phyloP scores from a whole-genome alignment of 2,113 vertebrate genomes.

The Hemiprocne comata region DNA sequence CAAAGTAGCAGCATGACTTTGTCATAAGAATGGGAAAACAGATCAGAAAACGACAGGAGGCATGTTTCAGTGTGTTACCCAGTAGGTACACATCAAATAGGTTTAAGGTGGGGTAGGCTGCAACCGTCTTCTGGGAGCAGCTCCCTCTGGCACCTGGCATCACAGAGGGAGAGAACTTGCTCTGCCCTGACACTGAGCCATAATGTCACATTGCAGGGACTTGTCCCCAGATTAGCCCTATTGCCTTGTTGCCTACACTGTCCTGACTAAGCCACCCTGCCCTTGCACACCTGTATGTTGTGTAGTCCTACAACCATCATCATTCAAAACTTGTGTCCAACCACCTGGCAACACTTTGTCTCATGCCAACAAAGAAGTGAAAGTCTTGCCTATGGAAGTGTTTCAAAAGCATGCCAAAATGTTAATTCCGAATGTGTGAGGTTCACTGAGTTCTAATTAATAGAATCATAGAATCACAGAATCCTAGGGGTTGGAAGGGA shows the following conservation, averaged over 20 bases:
- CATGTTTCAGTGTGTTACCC: background rate
- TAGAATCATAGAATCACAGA: no score
- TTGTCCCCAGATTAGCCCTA: background rate
- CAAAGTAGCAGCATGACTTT: background rate
- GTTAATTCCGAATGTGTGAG: background rate
- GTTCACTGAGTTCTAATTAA: background rate
- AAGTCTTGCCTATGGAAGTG: background rate
- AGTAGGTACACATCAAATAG: background rate
- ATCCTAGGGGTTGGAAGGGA: no score
- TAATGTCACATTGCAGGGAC: background rate
- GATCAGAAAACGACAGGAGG: background rate
- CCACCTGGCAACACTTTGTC: background rate
- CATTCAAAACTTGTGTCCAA: background rate
- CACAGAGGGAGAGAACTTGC: background rate
- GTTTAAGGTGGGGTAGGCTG: background rate
- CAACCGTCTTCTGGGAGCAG: background rate
- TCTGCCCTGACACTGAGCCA: background rate
- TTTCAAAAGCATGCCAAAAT: background rate
- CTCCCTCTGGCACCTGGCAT: background rate
- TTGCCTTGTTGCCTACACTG: background rate
- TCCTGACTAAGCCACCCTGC: background rate
- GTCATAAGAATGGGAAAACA: background rate
- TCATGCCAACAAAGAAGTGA: background rate
- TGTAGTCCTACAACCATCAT: fast-evolving
- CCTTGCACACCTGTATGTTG: fast-evolving